Base-by-base conservation (phyloP, 92 coral and sea anemone genomes). In the Palythoa grandis region DNA sequence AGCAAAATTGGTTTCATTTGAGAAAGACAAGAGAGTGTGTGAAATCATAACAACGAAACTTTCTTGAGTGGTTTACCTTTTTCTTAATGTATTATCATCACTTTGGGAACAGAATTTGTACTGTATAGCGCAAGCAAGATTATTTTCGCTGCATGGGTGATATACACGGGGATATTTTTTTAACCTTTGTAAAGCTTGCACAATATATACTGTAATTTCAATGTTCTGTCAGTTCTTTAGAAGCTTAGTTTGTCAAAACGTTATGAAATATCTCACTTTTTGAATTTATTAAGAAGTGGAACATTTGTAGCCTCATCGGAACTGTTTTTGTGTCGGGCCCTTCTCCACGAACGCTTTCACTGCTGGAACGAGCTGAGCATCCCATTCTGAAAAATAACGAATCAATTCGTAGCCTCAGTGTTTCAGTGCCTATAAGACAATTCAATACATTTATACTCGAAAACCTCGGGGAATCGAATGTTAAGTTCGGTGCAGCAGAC, bases 71-170 rank as follows among this genome's bases (percentile, higher is more conserved):
- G 74, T 19, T 69, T 37, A 25, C 0, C 74, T 5, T 69, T 69
- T 69, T 69, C 47, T 25, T 25, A 22, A 37, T 29, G 17, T 24
- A 29, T 25, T 29, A 69, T 25, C 14, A 69, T 25, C 14, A 25
- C 74, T 69, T 69, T 69, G 74, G 74, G 74, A 29, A 29, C 74
- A 37, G 7, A 25, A 25, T 69, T 69, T 67, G 14, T 67, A 67
- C 22, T 24, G 40, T 13, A 29, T 29, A 11, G 13, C 74, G 74
- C 40, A 25, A n/a, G 65, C 65, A 58, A 15, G 5, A 58, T 15
- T 16, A 58, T 15, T 58, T 16, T 13, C 22, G 65, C 65, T 58
- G 35, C 35, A 29, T 29, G 20, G 39, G 37, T 67, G 13, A 67
- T 67, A 2, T 67, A 14, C 17, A 15, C 19, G 24, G 74, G 39